Percentiles rank a stretch among this genome's conserved stretches.
These are phyloP conservation scores for Dissostichus mawsoni DNA, from an alignment of 2,113 vertebrate species.

Conservation along the genomic window DNA sequence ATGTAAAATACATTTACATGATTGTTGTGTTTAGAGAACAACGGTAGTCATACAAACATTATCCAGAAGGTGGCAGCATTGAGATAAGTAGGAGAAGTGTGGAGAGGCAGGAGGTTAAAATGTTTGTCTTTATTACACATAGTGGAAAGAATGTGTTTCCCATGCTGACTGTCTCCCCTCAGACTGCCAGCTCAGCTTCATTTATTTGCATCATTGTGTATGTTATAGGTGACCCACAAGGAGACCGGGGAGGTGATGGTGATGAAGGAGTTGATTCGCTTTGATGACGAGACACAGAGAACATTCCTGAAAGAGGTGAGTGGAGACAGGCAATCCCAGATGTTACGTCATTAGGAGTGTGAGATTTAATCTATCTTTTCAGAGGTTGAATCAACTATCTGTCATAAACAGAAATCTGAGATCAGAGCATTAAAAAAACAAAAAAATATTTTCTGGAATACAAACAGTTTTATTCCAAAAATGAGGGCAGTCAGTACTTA, in stretches of 20 bases:
- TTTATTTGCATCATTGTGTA: neutral
- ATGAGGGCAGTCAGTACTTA: neutral
- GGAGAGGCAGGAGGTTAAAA: neutral
- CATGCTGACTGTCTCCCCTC: neutral
- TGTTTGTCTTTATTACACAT: conserved; percentile 7
- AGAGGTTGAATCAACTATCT: neutral
- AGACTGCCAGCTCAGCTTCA: neutral
- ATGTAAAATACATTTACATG: neutral
- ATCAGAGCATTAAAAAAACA: neutral
- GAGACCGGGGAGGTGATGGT: conserved; percentile 99
- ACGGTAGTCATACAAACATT: conserved; percentile 5
- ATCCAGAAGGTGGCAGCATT: conserved; percentile 66
- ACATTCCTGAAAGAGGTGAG: conserved; percentile 96
- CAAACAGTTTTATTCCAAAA: neutral
- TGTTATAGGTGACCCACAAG: conserved; percentile 91
- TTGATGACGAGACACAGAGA: conserved; percentile 95
- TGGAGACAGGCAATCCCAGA: neutral
- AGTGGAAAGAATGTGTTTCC: neutral
- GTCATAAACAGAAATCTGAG: neutral
- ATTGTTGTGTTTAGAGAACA: neutral
- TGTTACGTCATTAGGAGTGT: neutral
- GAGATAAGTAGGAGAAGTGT: neutral
- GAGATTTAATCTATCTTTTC: neutral
- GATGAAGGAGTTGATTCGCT: conserved; percentile 98
- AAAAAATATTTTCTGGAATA: neutral